phyloP scores from a whole-genome alignment of 2,888 invertebrate genomes.

The Limnephilus marmoratus region DNA sequence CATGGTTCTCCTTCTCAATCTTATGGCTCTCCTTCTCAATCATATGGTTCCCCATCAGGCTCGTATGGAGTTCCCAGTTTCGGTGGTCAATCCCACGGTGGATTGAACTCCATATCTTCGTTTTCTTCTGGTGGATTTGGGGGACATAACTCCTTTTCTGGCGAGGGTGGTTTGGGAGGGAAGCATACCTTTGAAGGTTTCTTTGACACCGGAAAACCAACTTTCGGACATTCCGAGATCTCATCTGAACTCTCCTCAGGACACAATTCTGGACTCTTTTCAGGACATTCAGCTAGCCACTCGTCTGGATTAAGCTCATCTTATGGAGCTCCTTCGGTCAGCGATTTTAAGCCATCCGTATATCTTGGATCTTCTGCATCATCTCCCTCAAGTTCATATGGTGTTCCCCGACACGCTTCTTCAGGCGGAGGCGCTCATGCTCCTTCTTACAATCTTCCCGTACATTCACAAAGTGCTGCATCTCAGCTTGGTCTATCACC shows the following conservation, averaged over 20 bases:
- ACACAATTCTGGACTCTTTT: background rate
- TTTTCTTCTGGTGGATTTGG: slow-evolving; percentile 57
- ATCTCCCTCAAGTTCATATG: slow-evolving; percentile 58
- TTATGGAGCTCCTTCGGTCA: slow-evolving; percentile 71
- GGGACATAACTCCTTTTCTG: slow-evolving; percentile 36
- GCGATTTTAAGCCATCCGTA: slow-evolving; percentile 74
- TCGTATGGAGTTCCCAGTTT: slow-evolving; percentile 68
- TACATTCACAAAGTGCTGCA: background rate
- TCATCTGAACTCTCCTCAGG: slow-evolving; percentile 6
- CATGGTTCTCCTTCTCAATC: slow-evolving; percentile 67
- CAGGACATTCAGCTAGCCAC: background rate
- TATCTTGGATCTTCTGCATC: slow-evolving; percentile 72
- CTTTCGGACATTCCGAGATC: background rate
- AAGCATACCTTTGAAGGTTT: slow-evolving; percentile 60
- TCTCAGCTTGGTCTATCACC: slow-evolving; percentile 45
- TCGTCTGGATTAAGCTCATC: slow-evolving; percentile 67
- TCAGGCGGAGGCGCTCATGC: slow-evolving; percentile 7
- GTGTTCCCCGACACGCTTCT: slow-evolving; percentile 42
- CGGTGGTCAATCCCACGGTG: slow-evolving; percentile 64
- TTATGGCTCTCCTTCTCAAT: slow-evolving; percentile 72
- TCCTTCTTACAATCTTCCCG: slow-evolving; percentile 24
- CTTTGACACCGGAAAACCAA: slow-evolving; percentile 51
- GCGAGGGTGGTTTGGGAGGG: slow-evolving; percentile 40
- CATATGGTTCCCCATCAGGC: slow-evolving; percentile 67
- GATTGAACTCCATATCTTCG: slow-evolving; percentile 51